Evolutionary conservation across 2,113 vertebrate species (phyloP).

Genomic region (Pandion haliaetus): DNA sequence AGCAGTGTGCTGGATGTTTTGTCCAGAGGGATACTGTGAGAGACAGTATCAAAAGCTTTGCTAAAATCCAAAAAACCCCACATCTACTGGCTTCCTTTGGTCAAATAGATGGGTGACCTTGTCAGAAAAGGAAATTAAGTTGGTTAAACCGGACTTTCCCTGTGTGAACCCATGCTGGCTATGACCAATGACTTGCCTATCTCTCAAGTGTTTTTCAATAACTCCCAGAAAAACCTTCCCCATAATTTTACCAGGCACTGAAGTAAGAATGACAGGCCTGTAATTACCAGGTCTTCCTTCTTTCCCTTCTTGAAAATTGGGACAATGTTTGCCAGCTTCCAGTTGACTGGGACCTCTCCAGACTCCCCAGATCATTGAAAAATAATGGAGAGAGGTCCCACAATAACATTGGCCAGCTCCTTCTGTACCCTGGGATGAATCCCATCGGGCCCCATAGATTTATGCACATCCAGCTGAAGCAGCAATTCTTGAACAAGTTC

Average conservation of each 20-base stretch:
- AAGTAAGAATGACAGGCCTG: background rate
- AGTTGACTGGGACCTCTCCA: background rate
- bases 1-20: background rate
- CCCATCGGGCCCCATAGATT: background rate
- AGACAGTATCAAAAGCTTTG: background rate
- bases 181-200: background rate
- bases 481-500: background rate
- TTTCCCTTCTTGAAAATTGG: background rate
- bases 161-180: fast-evolving
- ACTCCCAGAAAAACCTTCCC: background rate
- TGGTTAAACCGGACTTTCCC: background rate
- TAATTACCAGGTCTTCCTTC: background rate
- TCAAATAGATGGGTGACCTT: background rate
- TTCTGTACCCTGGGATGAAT: background rate
- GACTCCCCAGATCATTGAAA: background rate
- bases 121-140: background rate
- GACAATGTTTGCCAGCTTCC: background rate
- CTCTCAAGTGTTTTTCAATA: background rate
- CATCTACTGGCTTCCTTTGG: background rate
- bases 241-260: background rate
- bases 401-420: background rate
- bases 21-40: background rate
- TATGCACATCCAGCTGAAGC: too few relatives aligned
- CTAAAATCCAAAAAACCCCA: background rate
- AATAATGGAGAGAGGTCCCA: background rate